A percentile compares a stretch with the other conserved stretches of the same genome.
These are phyloP conservation scores for Anoplius nigerrimus DNA, from an alignment of 2,888 invertebrate species.

Conservation along the genomic window DNA sequence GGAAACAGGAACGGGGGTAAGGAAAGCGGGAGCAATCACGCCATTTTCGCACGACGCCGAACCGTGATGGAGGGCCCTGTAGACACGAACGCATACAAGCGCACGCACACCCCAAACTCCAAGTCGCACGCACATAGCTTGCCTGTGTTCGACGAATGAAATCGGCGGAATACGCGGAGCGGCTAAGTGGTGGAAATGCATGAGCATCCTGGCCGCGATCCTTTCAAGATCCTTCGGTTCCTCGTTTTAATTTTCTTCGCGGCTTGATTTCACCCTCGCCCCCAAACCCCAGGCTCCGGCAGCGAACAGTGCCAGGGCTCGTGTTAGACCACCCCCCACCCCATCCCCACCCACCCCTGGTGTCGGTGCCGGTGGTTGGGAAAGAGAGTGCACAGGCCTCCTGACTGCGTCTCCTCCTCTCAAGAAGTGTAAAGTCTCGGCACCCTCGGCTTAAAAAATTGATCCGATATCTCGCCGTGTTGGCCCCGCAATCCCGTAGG, in stretches of 20 bases:
- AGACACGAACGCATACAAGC: slow-evolving; percentile 12
- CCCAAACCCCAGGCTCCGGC: neutral
- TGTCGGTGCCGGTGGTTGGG: no score
- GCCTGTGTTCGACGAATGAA: slow-evolving; percentile 1
- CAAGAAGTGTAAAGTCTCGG: slow-evolving; percentile 73
- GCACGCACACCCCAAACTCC: slow-evolving; percentile 21
- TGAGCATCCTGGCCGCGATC: slow-evolving; percentile 50
- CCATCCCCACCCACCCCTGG: no score
- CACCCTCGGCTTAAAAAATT: slow-evolving; percentile 75
- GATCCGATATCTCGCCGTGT: slow-evolving; percentile 75
- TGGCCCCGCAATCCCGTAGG: slow-evolving; percentile 69
- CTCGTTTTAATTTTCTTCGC: slow-evolving; percentile 75
- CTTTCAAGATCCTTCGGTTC: slow-evolving; percentile 66
- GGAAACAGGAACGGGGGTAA: slow-evolving; percentile 1
- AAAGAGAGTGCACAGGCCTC: slow-evolving; percentile 32
- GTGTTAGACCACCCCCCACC: slow-evolving; percentile 23
- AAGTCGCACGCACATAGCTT: no score
- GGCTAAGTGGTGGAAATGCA: slow-evolving; percentile 21
- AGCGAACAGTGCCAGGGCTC: no score
- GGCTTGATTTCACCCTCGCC: slow-evolving; percentile 70
- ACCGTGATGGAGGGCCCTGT: slow-evolving; percentile 15
- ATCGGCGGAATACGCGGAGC: neutral
- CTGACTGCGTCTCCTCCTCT: slow-evolving; percentile 54
- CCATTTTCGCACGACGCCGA: slow-evolving; percentile 27
- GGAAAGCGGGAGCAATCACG: slow-evolving; percentile 41